A percentile compares a stretch with the other conserved stretches of the same genome.
These are phyloP conservation scores for Scelioninae gen. 2 DNA, from an alignment of 2,888 invertebrate genomes.

Conservation along the genomic window DNA sequence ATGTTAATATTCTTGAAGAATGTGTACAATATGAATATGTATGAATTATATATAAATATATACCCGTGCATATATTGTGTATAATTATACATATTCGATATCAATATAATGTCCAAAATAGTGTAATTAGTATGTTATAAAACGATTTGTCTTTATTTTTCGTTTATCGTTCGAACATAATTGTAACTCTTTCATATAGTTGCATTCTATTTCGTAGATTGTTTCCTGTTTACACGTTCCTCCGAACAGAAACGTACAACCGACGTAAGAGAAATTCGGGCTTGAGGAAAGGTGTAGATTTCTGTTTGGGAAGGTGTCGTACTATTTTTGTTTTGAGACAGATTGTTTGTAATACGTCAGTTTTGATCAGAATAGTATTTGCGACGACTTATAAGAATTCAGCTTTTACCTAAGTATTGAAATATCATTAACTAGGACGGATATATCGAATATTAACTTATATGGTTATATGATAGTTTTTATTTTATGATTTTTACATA, in stretches of 20 bases:
- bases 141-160: constrained; percentile 34
- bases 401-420: constrained; percentile 56
- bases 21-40: constrained; percentile 49
- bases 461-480: constrained; percentile 40
- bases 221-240: constrained; percentile 26
- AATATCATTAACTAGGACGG: constrained; percentile 40
- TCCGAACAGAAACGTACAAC: constrained; percentile 26
- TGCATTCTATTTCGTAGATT: constrained; percentile 35
- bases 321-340: constrained; percentile 37
- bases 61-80: constrained; percentile 21
- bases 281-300: constrained; percentile 17
- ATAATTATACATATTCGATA: constrained; percentile 45
- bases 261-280: background rate
- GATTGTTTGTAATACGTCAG: constrained; percentile 37
- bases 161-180: constrained; percentile 15
- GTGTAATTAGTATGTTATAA: constrained; percentile 49
- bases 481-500: constrained; percentile 38
- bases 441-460: constrained; percentile 43
- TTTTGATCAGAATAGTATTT: constrained; percentile 48
- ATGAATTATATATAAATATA: constrained; percentile 44
- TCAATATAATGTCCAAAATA: constrained; percentile 48
- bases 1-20: constrained; percentile 56
- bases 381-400: constrained; percentile 40
- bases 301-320: constrained; percentile 31
- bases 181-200: constrained; percentile 41